phyloP scores from a whole-genome alignment of 2,888 invertebrate species.

The Cryptosula pallasiana region DNA sequence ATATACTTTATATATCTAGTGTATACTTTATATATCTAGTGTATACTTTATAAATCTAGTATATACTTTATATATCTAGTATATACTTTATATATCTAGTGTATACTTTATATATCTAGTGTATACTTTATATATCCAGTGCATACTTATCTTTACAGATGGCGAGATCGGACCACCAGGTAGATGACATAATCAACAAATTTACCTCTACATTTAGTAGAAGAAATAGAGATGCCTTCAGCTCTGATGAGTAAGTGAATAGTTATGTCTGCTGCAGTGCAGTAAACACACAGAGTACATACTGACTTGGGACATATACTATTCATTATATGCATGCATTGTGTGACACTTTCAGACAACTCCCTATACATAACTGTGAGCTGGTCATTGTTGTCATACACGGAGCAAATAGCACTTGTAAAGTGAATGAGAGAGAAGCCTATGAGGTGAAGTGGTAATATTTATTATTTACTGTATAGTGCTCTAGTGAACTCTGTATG shows the following conservation, averaged over 20 bases:
- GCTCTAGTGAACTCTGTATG: too few species aligned
- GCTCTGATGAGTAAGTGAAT: constrained; percentile 14
- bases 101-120: too few species aligned
- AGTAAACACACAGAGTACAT: too few species aligned
- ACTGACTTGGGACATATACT: background rate
- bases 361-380: constrained; percentile 80
- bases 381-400: constrained; percentile 82
- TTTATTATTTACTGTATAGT: too few species aligned
- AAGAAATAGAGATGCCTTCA: background rate
- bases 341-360: constrained; percentile 56
- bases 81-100: too few species aligned
- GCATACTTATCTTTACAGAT: too few species aligned
- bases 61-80: too few species aligned
- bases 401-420: constrained; percentile 72
- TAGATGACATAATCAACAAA: constrained; percentile 5
- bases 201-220: background rate
- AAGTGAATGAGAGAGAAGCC: constrained; percentile 68
- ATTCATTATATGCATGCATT: background rate
- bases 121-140: too few species aligned
- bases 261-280: background rate
- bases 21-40: too few species aligned
- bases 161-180: background rate
- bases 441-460: too few species aligned
- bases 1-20: too few species aligned
- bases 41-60: too few species aligned